Evolutionary conservation across 2,888 invertebrate species (phyloP), one percentile per base, ranked within the genome.

Genomic region (Chrysolina americana): DNA sequence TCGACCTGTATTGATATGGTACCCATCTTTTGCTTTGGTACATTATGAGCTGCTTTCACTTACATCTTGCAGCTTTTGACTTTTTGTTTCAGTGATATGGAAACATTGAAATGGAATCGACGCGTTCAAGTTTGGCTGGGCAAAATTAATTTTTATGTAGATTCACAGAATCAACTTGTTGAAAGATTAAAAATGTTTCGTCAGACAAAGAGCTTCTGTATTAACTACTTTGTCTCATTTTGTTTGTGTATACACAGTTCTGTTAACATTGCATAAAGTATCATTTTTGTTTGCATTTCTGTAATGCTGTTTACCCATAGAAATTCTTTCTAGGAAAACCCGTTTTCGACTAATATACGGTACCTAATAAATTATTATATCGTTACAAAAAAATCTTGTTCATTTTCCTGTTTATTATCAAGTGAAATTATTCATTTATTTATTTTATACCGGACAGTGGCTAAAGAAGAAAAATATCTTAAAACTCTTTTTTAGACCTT

Each of bases 171-270:
- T 41, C 44, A 17, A 19, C 3, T 41, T 65, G 19, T 44, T 17
- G 21, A 11, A 21, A 21, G 53, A 53, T 19, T 2, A 44, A 44
- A 53, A 53, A 19, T 19, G 5, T 53, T 53, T 53, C 21, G 21
- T 59, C 36, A 23, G 28, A 59, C n/a, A n/a, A 59, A 28, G 28
- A 28, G 28, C 36, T 28, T 15, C 15, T 28, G 15, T 23, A 28
- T 59, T 59, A 59, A 8, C 15, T 36, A 59, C 23, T n/a, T 28
- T 59, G n/a, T 28, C 13, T 36, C 36, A 36, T 59, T 36, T 8
- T 28, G 28, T 59, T 28, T 59, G 23, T 56, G 56, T 59, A n/a
- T 59, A 59, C 23, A 36, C 10, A 59, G 15, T 59, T 59, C 23
- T 28, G 36, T 59, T 28, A 59, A 17, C 36, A n/a, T 36, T 28